These are phyloP conservation scores for Heterohyrax brucei DNA, from an alignment of 2,797 vertebrate species.

Conservation along the genomic window DNA sequence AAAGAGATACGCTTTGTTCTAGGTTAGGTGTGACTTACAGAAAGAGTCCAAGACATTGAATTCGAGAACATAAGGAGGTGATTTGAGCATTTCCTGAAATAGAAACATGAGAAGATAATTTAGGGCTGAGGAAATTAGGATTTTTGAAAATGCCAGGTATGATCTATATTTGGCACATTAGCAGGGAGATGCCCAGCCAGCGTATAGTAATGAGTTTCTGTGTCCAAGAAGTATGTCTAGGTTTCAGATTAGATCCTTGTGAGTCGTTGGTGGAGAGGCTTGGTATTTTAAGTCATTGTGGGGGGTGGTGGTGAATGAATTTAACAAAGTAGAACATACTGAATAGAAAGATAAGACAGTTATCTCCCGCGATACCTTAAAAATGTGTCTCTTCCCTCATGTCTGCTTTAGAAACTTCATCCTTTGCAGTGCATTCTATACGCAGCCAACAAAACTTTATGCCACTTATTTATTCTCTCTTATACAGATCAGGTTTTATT, in stretches of 20 bases:
- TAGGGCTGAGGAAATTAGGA: not conserved
- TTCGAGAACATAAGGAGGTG: not conserved
- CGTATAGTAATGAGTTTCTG: not conserved
- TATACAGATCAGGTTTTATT: not conserved
- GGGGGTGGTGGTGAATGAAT: not conserved
- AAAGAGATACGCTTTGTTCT: not conserved
- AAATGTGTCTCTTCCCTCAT: not conserved
- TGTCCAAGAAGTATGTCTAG: not conserved
- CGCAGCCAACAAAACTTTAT: not conserved
- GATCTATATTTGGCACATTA: not conserved
- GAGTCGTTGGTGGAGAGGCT: not conserved
- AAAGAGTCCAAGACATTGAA: not conserved
- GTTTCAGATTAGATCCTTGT: not conserved
- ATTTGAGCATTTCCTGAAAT: not conserved
- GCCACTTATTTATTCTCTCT: not conserved
- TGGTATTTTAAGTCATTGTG: not conserved
- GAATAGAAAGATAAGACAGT: not conserved
- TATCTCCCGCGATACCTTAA: not conserved
- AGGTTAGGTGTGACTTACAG: not conserved
- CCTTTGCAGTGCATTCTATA: not conserved
- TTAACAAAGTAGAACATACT: not conserved
- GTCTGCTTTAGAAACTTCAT: not conserved
- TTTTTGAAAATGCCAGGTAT: not conserved
- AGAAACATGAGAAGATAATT: not conserved
- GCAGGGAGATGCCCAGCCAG: not conserved